Conservation (phyloP, 2,113 vertebrate genomes). For the Phylloscopus trochilus region DNA sequence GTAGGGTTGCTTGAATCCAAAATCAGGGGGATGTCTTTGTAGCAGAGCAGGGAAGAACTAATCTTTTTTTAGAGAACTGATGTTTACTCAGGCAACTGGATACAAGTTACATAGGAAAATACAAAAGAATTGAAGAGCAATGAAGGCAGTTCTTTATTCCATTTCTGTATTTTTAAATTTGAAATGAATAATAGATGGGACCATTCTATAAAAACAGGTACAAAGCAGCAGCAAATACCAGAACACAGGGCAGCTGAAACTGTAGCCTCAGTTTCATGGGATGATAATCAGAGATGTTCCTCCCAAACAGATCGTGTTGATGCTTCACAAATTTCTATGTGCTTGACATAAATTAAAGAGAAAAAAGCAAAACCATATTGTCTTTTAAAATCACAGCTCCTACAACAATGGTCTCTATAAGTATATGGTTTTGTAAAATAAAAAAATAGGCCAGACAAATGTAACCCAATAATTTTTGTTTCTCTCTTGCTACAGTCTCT, state of each 20-base stretch:
- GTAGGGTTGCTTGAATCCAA: background rate
- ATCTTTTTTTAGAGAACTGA: background rate
- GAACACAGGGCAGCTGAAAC: background rate
- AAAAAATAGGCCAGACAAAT: background rate
- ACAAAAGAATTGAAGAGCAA: background rate
- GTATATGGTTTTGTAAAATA: background rate
- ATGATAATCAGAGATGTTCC: background rate
- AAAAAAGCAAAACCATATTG: background rate
- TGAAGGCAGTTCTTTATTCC: background rate
- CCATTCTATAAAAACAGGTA: background rate
- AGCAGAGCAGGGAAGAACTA: background rate
- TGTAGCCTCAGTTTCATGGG: background rate
- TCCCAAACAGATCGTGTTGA: background rate
- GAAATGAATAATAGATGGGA: background rate
- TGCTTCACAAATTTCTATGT: background rate
- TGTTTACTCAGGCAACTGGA: constrained; percentile 4
- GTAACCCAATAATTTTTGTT: background rate
- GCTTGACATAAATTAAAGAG: background rate
- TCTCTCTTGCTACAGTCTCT: background rate
- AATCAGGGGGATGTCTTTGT: background rate
- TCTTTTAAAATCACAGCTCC: background rate
- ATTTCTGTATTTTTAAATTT: constrained; percentile 10
- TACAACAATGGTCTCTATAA: background rate
- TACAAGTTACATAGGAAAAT: background rate
- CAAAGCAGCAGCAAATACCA: background rate